These are phyloP conservation scores for Ranitomeya variabilis DNA, from an alignment of 2,113 vertebrate genomes.

Conservation along the genomic window DNA sequence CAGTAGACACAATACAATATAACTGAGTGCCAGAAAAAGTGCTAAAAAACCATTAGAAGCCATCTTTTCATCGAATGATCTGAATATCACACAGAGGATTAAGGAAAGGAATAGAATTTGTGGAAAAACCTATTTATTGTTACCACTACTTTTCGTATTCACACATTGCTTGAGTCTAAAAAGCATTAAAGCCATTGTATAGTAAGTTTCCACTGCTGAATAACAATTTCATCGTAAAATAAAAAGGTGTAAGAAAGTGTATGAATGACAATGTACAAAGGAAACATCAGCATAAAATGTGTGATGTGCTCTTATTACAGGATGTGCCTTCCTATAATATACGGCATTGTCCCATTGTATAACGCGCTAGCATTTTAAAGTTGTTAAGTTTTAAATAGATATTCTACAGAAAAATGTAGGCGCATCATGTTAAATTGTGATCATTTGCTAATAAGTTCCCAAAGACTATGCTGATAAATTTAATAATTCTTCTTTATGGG, in stretches of 20 bases:
- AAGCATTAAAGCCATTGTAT: background rate
- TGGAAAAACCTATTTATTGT: background rate
- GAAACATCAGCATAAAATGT: background rate
- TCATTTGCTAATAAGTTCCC: background rate
- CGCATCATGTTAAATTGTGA: background rate
- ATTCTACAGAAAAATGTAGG: background rate
- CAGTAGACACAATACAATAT: background rate
- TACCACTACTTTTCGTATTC: background rate
- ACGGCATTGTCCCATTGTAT: background rate
- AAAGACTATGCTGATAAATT: too few relatives aligned
- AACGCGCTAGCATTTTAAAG: background rate
- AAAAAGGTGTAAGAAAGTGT: background rate
- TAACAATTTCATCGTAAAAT: background rate
- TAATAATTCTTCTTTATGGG: too few relatives aligned
- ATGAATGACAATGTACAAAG: background rate
- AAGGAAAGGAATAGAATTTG: background rate
- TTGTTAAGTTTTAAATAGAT: background rate
- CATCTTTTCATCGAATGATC: background rate
- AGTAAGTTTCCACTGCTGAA: background rate
- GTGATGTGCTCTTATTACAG: background rate
- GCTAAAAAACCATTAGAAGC: constrained; percentile 15
- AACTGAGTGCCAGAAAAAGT: background rate
- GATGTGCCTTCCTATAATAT: background rate
- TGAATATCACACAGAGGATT: background rate
- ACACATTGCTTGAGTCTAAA: background rate